These are phyloP conservation scores for Erannis defoliaria DNA, from an alignment of 2,888 invertebrate species.

Conservation along the genomic window DNA sequence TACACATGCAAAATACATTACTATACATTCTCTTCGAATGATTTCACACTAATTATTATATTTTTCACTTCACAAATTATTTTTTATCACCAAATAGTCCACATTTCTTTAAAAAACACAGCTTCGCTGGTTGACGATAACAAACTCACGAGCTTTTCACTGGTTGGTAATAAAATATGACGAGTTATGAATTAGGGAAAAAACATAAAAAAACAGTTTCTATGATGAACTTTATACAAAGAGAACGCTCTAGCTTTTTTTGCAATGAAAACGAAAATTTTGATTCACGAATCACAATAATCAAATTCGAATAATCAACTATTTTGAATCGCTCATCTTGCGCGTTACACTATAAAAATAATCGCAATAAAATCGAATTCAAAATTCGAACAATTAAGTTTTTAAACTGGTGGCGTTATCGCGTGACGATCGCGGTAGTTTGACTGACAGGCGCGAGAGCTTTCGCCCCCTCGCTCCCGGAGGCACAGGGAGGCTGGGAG, in stretches of 20 bases:
- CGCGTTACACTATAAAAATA: background rate
- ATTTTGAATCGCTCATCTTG: background rate
- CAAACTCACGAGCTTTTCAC: too few species aligned
- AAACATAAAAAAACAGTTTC: too few species aligned
- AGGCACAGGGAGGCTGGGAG: conserved; percentile 32
- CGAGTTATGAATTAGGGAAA: too few species aligned
- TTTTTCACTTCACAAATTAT: conserved; percentile 29
- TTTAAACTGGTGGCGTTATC: conserved; percentile 55
- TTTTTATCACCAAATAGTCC: conserved; percentile 10
- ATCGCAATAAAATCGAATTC: conserved; percentile 10
- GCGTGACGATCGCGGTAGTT: conserved; percentile 57
- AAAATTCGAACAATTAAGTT: conserved; percentile 26
- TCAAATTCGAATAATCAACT: background rate
- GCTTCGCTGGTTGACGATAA: too few species aligned
- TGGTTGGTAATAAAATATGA: too few species aligned
- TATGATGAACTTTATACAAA: too few species aligned
- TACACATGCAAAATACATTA: conserved; percentile 50
- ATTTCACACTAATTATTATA: background rate
- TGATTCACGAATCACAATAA: background rate
- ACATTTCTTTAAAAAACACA: conserved; percentile 12
- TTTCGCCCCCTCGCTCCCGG: conserved; percentile 36
- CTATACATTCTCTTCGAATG: conserved; percentile 49
- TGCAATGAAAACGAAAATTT: background rate
- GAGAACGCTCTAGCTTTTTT: background rate
- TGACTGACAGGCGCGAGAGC: conserved; percentile 69